Percentiles rank a stretch among this genome's conserved stretches.
Evolutionary conservation across 2,888 invertebrate species (phyloP).

Genomic region (Perizoma flavofasciatum): DNA sequence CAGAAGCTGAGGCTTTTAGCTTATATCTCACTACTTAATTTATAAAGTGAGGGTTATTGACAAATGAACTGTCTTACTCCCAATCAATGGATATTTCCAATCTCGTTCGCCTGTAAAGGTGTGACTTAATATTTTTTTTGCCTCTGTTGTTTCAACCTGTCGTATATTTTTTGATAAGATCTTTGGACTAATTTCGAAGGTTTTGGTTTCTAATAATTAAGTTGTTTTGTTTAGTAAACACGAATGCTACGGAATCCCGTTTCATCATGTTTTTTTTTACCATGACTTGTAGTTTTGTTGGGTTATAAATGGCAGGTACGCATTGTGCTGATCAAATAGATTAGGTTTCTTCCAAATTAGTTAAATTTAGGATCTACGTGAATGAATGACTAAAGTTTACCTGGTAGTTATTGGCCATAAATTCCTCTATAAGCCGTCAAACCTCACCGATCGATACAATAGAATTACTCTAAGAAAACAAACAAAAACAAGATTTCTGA

Average conservation of each 20-base stretch:
- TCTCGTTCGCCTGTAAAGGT: constrained; percentile 46
- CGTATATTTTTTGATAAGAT: constrained; percentile 61
- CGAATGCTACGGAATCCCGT: constrained; percentile 35
- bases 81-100: constrained; percentile 41
- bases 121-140: constrained; percentile 52
- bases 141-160: constrained; percentile 50
- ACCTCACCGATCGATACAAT: constrained; percentile 54
- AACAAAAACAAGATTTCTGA: constrained; percentile 81
- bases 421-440: constrained; percentile 34
- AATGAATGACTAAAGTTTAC: constrained; percentile 3
- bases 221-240: constrained; percentile 53
- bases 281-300: constrained; percentile 36
- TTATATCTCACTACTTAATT: constrained; percentile 68
- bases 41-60: constrained; percentile 61
- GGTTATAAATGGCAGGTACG: constrained; percentile 30
- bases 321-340: constrained; percentile 19
- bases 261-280: constrained; percentile 37
- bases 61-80: constrained; percentile 63
- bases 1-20: constrained; percentile 78
- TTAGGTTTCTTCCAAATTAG: constrained; percentile 20
- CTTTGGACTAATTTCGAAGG: constrained; percentile 47
- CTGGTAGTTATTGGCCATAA: constrained; percentile 22
- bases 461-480: constrained; percentile 78
- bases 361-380: constrained; percentile 4
- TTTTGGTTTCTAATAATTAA: constrained; percentile 57